These are phyloP conservation scores for Sphenodon punctatus DNA, from an alignment of 2,797 vertebrate genomes.

Conservation along the genomic window DNA sequence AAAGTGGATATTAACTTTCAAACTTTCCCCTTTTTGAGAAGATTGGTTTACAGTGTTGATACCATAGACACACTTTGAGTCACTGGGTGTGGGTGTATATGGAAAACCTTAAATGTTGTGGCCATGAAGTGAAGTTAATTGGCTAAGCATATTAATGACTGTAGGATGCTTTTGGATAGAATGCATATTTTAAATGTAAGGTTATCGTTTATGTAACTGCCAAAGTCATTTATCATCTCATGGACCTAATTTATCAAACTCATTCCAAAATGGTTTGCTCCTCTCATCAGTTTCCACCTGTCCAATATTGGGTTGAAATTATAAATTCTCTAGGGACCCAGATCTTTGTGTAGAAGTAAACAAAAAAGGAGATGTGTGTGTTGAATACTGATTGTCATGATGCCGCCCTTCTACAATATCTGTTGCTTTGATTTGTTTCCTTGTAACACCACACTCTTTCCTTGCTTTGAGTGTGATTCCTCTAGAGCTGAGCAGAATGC, in stretches of 20 bases:
- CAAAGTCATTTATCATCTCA: not conserved
- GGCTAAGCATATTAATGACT: conserved; percentile 3
- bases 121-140: not conserved
- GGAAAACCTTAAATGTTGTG: conserved; percentile 34
- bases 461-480: not conserved
- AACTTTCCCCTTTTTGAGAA: not conserved
- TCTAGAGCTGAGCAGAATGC: not conserved
- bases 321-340: not conserved
- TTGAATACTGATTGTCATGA: not conserved
- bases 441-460: too few species aligned
- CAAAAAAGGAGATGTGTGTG: not conserved
- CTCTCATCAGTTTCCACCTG: not conserved
- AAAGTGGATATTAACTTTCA: not conserved
- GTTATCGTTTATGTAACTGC: not conserved
- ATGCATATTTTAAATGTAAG: not conserved
- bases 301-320: not conserved
- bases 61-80: not conserved
- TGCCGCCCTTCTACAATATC: not conserved
- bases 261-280: not conserved
- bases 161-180: not conserved
- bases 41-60: conserved; percentile 14
- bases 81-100: not conserved
- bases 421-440: too few species aligned
- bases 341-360: not conserved
- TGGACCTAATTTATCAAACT: conserved; percentile 42